Conservation (phyloP, 2,888 invertebrate genomes). For the Drosophila kuntzei region DNA sequence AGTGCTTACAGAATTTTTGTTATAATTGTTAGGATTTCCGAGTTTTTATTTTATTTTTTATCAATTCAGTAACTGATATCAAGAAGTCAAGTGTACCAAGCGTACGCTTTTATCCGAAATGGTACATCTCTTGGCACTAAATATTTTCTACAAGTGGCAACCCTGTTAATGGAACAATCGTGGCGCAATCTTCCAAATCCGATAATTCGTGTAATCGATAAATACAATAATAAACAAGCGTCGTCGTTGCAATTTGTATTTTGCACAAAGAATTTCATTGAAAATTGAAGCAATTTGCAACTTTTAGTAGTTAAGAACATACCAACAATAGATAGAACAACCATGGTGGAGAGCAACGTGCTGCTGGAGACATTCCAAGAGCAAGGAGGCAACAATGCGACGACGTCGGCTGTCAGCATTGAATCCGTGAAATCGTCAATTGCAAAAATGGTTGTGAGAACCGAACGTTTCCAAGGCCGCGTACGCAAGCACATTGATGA, state of each 20-base stretch:
- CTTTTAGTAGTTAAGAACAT: neutral
- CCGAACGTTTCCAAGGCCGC: slow-evolving; percentile 82
- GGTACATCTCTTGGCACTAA: too few relatives aligned
- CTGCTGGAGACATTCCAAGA: slow-evolving; percentile 47
- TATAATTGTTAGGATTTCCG: too few relatives aligned
- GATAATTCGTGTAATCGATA: slow-evolving; percentile 37
- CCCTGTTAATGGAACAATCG: slow-evolving; percentile 1
- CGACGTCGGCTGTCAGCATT: slow-evolving; percentile 18
- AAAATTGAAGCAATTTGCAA: neutral
- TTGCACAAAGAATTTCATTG: slow-evolving; percentile 5
- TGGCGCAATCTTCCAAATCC: slow-evolving; percentile 10
- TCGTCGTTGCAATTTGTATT: slow-evolving; percentile 57
- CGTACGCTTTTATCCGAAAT: too few relatives aligned
- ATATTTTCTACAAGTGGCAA: neutral
- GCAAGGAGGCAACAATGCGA: slow-evolving; percentile 29
- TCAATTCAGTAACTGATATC: too few relatives aligned
- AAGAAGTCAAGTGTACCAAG: too few relatives aligned
- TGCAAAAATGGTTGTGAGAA: slow-evolving; percentile 78
- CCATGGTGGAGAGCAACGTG: slow-evolving; percentile 27
- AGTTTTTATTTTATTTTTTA: too few relatives aligned
- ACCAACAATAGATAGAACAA: neutral
- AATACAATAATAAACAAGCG: slow-evolving; percentile 37
- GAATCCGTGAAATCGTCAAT: slow-evolving; percentile 81
- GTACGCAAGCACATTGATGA: slow-evolving; percentile 83
- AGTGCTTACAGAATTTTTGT: too few relatives aligned